These are phyloP conservation scores for Halcyon senegalensis DNA, from an alignment of 2,113 vertebrate genomes.

Conservation along the genomic window DNA sequence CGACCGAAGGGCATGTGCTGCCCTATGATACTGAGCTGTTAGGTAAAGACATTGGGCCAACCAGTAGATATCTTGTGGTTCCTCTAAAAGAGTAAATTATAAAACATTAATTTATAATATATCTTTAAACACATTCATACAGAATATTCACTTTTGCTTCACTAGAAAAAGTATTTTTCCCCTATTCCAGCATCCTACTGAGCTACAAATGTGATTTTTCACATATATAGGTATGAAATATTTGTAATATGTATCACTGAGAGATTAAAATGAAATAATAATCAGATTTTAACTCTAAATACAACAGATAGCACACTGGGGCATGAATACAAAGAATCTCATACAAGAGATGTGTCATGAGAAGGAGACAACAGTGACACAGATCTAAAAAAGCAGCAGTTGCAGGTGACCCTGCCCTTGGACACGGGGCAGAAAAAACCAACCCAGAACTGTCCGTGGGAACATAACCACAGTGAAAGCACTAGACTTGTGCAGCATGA, in stretches of 20 bases:
- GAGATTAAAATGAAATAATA: background rate
- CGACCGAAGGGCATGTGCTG: conserved; percentile 93
- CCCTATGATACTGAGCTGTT: conserved; percentile 96
- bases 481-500: background rate
- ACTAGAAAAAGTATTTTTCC: background rate
- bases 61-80: conserved; percentile 98
- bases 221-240: background rate
- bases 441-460: background rate
- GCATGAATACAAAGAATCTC: background rate
- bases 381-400: background rate
- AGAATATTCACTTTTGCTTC: background rate
- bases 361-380: background rate
- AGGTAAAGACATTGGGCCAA: conserved; percentile 96
- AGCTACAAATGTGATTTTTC: background rate
- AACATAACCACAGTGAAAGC: background rate
- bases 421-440: background rate
- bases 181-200: background rate
- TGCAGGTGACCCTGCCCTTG: background rate
- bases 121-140: background rate
- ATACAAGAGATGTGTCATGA: background rate
- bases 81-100: conserved; percentile 73
- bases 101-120: background rate
- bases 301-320: background rate
- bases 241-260: background rate
- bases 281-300: background rate